Evolutionary conservation across 2,888 invertebrate species (phyloP), one percentile per base, ranked within the genome.

Genomic region (Eustalomyia histrio): DNA sequence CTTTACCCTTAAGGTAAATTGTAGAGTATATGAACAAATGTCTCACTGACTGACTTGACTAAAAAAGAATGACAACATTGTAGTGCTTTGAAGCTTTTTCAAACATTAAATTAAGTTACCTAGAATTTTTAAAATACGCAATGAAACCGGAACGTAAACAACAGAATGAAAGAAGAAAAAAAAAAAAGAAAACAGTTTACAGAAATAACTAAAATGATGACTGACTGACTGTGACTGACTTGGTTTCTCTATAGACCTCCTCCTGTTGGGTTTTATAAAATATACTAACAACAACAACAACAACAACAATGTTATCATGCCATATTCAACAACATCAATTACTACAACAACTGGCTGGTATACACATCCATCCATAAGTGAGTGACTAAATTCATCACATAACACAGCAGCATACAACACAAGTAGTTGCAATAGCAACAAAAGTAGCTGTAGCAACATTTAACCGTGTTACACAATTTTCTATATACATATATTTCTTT

Each of bases 401-500:
- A 16, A 29, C 29, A 29, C 29, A 29, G 29, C 29, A n/a, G n/a
- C n/a, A n/a, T n/a, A n/a, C n/a, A n/a, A n/a, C n/a, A n/a, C n/a
- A 29, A 16, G 18, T 21, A 53, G 53, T 18, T 5, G 18, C 18
- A 39, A 58, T 17, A 29, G 5, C 55, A 55, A n/a, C 9, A 24
- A 12, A 24, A 58, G 29, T 17, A 29, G 14, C 55, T 24, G 24
- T 14, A 24, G 24, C 55, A 24, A 18, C 39, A 39, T 39, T 72
- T 72, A 76, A 80, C 39, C 80, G 63, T 68, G 61, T 72, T 72
- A 72, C 61, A 75, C 61, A 73, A 67, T 72, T 80, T 65, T 16
- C 67, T 10, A 39, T 3, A 24, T 29, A 29, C 7, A 2, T 2
- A 24, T 24, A 24, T 55, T 69, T 68, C 14, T 6, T 43, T 53